Evolutionary conservation across 2,888 invertebrate genomes (phyloP), one percentile per base, ranked within the genome.

Genomic region (Rhingia campestris): DNA sequence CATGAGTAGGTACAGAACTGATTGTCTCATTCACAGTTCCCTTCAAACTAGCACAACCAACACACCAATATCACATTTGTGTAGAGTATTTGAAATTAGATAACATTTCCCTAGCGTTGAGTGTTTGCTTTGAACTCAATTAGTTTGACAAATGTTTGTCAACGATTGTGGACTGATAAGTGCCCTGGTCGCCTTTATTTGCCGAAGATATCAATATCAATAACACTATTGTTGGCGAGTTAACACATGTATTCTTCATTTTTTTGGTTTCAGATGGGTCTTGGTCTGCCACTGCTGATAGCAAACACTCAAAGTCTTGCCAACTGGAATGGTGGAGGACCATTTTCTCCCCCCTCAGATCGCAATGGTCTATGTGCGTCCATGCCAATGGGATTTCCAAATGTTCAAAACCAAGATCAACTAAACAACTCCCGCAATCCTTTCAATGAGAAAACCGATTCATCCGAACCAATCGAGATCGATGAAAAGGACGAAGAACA

Each of bases 261-360:
- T 53, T 49, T 69, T 61, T 72, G 2, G 72, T 81, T 88, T 7
- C 87, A 90, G 90, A 90, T 90, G 90, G 90, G 90, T 64, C 87
- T 90, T 37, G 89, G 89, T 59, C 87, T 90, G 67, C 90, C 90
- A 72, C 87, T 90, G 88, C 87, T 90, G 73, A 89, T 90, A 86
- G 90, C 91, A 37, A 89, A 87, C 33, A 88, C 87, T 33, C 90
- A 90, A 84, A 89, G 88, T 37, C 79, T 91, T 69, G 89, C 89
- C 56, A 88, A 86, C 6, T 90, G 90, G 90, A 90, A 90, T 80
- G 87, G 89, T 4, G 87, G 88, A 14, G 88, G 89, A 6, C 89
- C 89, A 56, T 90, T 88, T 67, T 91, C 90, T 3, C 90, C 90
- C 43, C 90, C 91, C 39, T 87, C 87, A 10, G 82, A 87, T 4